Evolutionary conservation across 1,140 invertebrate genomes (phyloP), one percentile per base, ranked within the genome.

Genomic region (Gerris buenoi): DNA sequence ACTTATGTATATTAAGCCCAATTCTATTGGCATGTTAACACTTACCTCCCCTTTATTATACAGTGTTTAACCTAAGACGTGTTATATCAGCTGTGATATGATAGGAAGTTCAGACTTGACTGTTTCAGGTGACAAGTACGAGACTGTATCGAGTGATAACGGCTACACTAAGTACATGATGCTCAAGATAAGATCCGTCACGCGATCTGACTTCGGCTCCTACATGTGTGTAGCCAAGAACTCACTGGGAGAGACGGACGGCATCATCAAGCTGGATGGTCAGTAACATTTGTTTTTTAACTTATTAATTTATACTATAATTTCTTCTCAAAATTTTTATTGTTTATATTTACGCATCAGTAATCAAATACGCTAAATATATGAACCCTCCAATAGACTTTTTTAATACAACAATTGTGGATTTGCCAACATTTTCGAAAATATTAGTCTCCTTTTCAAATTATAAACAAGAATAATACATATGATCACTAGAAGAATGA

Each of bases 201-300:
- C 87, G 73, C 76, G 81, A 56, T 85, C 82, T 59, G 89, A 91
- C 77, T 91, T 90, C 74, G 89, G 90, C 68, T 91, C 86, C 77
- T 93, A 92, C 79, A 81, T 86, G 74, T 93, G 90, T 78, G 89
- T 92, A 75, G 90, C 91, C 68, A 93, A 93, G 79, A 97, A 96
- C 79, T 89, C 88, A 18, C 83, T 96, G 14, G 93, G 93, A 65
- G 91, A 91, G 76, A 95, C 93, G 27, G 90, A 93, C 77, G 91
- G 92, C 68, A 87, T 88, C 58, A 94, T 97, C 76, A 82, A 90
- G 76, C 81, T 97, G 66, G 94, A 94, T 77, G 91, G 94, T 96
- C 84, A 86, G 83, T 77, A 27, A 2, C 27, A 27, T 3, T 25
- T 15, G 10, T 26, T 13, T 65, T 65, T 65, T 33, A n/a, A n/a